Base-by-base conservation (phyloP, 2,113 vertebrate species). In the Gallinago media region DNA sequence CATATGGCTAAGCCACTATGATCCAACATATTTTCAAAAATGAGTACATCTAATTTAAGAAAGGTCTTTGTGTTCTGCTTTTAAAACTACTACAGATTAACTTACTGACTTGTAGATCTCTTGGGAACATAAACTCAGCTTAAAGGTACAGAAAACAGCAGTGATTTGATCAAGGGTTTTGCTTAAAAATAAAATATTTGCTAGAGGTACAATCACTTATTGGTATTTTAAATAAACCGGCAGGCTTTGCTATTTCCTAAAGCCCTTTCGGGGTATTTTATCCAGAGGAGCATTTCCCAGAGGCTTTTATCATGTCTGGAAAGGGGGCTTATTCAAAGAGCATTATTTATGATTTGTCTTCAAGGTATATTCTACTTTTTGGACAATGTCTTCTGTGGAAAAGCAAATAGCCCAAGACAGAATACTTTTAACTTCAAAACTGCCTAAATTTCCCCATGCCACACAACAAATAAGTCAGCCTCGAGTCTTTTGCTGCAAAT, bases 291-390 rank as follows among this genome's bases (percentile, higher is more conserved):
- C 27, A 77, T 77, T 72, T 94, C 66, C 73, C 23, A 91, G 63
- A 80, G 72, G 66, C 46, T 77, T 87, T 63, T 91, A 31, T 47
- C 15, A 25, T 89, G 25, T 92, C 74, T 86, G 34, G 40, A 73
- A 80, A 52, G 4, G 22, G 17, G 18, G 3, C 8, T 83, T 93
- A 58, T 85, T 94, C 85, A 93, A 32, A 87, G 42, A 72, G 12
- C 25, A 54, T 91, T 91, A 90, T 88, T 85, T 76, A 29, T 76
- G 52, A 90, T 95, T 73, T 88, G 20, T 85, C 89, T 95, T 86
- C 73, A 67, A 90, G 77, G 42, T 65, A 87, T 67, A 70, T 88
- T 83, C 36, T 91, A n/a, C 36, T 89, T 94, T 95, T 94, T 40
- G 20, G 63, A 67, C 11, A 38, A 42, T 1, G 1, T 88, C n/a